Conservation (phyloP, 1,140 invertebrate genomes). For the Orchestia grillus region DNA sequence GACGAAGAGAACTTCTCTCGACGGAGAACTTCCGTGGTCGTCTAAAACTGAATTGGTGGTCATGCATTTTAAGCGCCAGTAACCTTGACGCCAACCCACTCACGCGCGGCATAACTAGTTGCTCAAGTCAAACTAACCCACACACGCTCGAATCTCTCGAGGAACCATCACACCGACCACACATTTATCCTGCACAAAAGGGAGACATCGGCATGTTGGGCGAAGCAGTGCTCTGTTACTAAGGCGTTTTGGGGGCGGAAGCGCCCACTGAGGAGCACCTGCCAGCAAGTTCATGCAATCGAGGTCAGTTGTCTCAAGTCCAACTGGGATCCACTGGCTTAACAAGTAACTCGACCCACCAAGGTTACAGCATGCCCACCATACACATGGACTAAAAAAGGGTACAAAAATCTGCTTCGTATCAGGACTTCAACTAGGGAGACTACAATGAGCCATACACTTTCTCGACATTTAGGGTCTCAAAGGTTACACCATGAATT, state of each 20-base stretch:
- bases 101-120: background rate
- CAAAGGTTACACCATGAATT: background rate
- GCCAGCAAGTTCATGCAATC: background rate
- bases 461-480: background rate
- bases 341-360: background rate
- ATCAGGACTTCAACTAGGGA: background rate
- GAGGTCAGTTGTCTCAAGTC: conserved; percentile 6
- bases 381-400: background rate
- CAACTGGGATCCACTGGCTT: background rate
- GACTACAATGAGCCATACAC: background rate
- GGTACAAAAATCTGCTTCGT: background rate
- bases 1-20: too few species aligned
- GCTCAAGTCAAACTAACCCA: too few species aligned
- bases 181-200: background rate
- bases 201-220: background rate
- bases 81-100: background rate
- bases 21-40: too few species aligned
- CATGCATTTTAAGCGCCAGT: background rate
- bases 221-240: background rate
- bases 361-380: background rate
- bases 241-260: background rate
- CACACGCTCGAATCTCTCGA: background rate
- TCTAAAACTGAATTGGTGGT: background rate
- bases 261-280: background rate
- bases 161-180: background rate